Evolutionary conservation across 53 echinoderm and acorn worm species (phyloP).

Genomic region (Holothuria scabra): DNA sequence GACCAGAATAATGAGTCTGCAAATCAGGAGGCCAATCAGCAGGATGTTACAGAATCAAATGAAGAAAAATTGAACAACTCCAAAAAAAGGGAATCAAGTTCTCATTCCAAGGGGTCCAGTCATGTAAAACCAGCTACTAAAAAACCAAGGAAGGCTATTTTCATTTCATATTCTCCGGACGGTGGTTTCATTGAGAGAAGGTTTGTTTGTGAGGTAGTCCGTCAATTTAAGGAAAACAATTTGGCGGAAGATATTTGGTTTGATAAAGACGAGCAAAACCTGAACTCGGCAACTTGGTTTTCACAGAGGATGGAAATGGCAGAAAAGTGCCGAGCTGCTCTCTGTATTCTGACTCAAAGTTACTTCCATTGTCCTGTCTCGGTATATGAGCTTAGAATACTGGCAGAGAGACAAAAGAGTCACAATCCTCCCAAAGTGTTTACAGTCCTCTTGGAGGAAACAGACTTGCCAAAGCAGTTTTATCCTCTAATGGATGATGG

Average conservation of each 20-base stretch:
- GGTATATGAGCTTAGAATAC: constrained; percentile 84
- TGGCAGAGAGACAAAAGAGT: constrained; percentile 73
- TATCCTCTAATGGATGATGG: constrained; percentile 55
- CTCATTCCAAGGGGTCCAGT: constrained; percentile 15
- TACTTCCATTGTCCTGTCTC: constrained; percentile 97
- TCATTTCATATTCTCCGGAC: constrained; percentile 93
- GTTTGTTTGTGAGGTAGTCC: constrained; percentile 83
- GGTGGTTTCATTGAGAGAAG: constrained; percentile 86
- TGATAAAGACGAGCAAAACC: constrained; percentile 94
- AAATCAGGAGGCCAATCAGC: neutral
- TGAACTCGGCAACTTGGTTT: constrained; percentile 90
- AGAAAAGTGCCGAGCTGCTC: constrained; percentile 85
- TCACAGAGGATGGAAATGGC: constrained; percentile 95
- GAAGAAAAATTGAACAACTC: neutral
- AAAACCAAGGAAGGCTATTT: constrained; percentile 88
- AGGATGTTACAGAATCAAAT: neutral
- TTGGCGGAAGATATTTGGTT: constrained; percentile 96
- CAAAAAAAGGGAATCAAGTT: neutral
- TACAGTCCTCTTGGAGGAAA: constrained; percentile 66
- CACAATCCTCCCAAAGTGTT: constrained; percentile 82
- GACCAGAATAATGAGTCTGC: neutral
- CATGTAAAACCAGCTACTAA: constrained; percentile 40
- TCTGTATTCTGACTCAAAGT: constrained; percentile 82
- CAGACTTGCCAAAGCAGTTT: constrained; percentile 78
- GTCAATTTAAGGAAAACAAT: constrained; percentile 92